phyloP scores from a whole-genome alignment of 2,113 vertebrate species.

The Zapornia atra region DNA sequence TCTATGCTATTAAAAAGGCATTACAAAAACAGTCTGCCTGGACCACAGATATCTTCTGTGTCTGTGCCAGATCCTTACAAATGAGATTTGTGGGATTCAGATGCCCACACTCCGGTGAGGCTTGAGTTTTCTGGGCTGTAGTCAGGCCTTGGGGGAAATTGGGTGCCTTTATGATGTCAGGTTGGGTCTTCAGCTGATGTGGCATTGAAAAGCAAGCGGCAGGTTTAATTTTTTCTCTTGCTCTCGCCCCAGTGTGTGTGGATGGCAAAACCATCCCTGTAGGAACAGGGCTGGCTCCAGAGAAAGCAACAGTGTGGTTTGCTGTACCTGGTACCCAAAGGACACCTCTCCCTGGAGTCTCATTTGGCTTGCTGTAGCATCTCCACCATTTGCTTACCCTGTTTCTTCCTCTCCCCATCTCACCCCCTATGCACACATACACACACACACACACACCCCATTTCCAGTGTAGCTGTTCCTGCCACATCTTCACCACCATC shows the following conservation, averaged over 20 bases:
- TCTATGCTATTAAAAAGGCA: not conserved
- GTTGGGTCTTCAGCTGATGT: not conserved
- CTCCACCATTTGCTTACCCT: not conserved
- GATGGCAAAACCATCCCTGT: not conserved
- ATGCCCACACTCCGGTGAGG: not conserved
- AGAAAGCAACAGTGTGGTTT: not conserved
- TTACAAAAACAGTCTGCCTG: not conserved
- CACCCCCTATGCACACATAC: rapidly evolving
- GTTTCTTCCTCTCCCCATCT: not conserved
- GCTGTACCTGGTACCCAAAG: not conserved
- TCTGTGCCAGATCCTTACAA: not conserved
- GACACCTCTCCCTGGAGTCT: not conserved
- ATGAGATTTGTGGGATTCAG: rapidly evolving
- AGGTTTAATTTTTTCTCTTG: not conserved
- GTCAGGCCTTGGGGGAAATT: not conserved
- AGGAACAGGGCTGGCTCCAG: not conserved
- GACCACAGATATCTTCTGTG: not conserved
- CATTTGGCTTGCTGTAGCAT: not conserved
- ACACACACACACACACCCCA: too few species aligned
- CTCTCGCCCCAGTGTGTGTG: not conserved
- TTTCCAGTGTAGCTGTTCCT: not conserved
- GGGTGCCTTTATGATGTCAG: not conserved
- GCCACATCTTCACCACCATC: rapidly evolving
- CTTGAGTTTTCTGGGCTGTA: not conserved
- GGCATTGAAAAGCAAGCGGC: not conserved